phyloP scores from a whole-genome alignment of 2,797 vertebrate species.

The Emys orbicularis region DNA sequence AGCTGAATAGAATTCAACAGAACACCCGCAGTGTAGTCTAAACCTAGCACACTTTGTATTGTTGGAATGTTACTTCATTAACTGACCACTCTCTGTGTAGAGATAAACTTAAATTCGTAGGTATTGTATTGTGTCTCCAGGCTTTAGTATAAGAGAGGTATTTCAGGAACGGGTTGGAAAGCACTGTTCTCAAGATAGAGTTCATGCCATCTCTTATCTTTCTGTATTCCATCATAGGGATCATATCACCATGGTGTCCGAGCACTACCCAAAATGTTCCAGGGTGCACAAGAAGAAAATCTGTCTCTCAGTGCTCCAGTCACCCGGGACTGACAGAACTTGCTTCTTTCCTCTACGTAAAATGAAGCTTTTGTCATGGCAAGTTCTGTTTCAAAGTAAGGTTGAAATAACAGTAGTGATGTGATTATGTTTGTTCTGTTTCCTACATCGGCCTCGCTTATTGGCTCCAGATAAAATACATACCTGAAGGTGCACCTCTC shows the following conservation, averaged over 20 bases:
- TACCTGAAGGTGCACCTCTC: slow-evolving; percentile 40
- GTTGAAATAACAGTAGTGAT: neutral
- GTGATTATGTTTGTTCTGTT: slow-evolving; percentile 31
- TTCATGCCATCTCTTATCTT: neutral
- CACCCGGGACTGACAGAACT: neutral
- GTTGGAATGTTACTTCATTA: neutral
- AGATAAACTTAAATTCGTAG: neutral
- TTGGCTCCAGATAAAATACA: slow-evolving; percentile 49
- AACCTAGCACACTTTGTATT: neutral
- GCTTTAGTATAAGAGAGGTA: neutral
- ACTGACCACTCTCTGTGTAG: neutral
- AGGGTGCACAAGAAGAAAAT: neutral
- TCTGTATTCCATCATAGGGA: neutral
- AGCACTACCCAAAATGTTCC: neutral
- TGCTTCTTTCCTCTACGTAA: neutral
- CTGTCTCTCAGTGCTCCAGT: neutral
- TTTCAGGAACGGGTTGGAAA: neutral
- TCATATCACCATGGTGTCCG: neutral
- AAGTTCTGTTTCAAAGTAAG: slow-evolving; percentile 37
- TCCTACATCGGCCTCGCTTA: slow-evolving; percentile 42
- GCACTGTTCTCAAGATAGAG: neutral
- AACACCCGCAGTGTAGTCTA: neutral
- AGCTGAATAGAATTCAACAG: neutral
- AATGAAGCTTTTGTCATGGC: neutral
- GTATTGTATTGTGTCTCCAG: neutral